A percentile compares a stretch with the other conserved stretches of the same genome.
These are phyloP conservation scores for Nemurella pictetii DNA, from an alignment of 2,888 invertebrate species.

Conservation along the genomic window DNA sequence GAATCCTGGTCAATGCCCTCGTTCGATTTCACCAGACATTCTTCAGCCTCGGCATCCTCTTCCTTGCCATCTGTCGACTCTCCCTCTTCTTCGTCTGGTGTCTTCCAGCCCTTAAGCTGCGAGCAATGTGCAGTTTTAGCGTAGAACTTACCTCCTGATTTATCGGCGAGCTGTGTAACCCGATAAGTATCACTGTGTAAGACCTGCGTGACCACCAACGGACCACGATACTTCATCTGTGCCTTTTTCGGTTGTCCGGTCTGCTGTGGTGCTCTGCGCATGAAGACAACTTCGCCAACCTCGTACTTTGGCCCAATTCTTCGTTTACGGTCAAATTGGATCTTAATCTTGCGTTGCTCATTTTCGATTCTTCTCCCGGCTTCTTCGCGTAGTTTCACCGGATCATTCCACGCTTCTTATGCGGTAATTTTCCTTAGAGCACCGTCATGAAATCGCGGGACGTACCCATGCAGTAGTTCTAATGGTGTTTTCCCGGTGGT, in stretches of 20 bases:
- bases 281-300: not conserved
- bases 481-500: slow-evolving; percentile 40
- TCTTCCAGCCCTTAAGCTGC: no score
- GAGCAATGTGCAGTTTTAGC: no score
- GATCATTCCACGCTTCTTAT: not conserved
- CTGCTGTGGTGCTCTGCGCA: not conserved
- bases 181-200: not conserved
- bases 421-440: slow-evolving; percentile 6
- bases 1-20: no score
- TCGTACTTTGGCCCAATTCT: not conserved
- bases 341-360: not conserved
- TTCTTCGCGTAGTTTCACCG: not conserved
- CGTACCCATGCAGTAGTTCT: slow-evolving; percentile 39
- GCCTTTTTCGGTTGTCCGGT: slow-evolving; percentile 29
- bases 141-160: no score
- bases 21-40: no score
- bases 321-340: not conserved
- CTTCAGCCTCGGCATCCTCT: no score
- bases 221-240: not conserved
- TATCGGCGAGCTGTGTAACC: slow-evolving; percentile 32
- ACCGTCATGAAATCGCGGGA: slow-evolving; percentile 37
- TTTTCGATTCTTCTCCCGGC: not conserved
- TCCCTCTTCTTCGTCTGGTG: no score
- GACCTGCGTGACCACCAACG: not conserved
- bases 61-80: no score